These are phyloP conservation scores for Anser brachyrhynchus DNA, from an alignment of 2,113 vertebrate species.

Conservation along the genomic window DNA sequence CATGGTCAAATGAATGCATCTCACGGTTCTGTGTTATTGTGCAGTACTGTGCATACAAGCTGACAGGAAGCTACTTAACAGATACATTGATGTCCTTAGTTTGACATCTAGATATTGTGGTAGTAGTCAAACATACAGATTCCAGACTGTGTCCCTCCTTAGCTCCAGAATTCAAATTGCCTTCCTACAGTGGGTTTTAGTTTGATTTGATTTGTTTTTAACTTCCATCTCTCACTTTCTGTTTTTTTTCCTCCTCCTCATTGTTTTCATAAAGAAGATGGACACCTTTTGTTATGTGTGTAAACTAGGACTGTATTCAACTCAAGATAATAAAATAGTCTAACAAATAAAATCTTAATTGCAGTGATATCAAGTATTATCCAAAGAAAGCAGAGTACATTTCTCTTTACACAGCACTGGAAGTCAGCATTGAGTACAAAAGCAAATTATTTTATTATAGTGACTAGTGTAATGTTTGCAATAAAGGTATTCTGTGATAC, in stretches of 20 bases:
- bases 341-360: not conserved
- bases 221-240: not conserved
- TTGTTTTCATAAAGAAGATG: not conserved
- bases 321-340: not conserved
- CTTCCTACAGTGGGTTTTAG: not conserved
- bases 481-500: not conserved
- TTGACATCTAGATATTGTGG: not conserved
- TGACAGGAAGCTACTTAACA: not conserved
- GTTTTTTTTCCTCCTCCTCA: not conserved
- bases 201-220: not conserved
- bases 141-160: not conserved
- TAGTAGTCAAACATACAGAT: not conserved
- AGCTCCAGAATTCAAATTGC: not conserved
- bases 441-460: not conserved
- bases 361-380: not conserved
- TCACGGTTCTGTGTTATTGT: not conserved
- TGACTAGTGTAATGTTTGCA: not conserved
- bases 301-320: slow-evolving; percentile 26
- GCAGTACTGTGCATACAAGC: accelerated
- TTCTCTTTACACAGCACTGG: too few species aligned
- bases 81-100: not conserved
- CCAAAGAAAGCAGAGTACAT: not conserved
- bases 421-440: not conserved
- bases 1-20: not conserved
- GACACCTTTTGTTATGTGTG: accelerated